Conservation (phyloP, 2,888 invertebrate genomes). For the Epsilonema sp. region DNA sequence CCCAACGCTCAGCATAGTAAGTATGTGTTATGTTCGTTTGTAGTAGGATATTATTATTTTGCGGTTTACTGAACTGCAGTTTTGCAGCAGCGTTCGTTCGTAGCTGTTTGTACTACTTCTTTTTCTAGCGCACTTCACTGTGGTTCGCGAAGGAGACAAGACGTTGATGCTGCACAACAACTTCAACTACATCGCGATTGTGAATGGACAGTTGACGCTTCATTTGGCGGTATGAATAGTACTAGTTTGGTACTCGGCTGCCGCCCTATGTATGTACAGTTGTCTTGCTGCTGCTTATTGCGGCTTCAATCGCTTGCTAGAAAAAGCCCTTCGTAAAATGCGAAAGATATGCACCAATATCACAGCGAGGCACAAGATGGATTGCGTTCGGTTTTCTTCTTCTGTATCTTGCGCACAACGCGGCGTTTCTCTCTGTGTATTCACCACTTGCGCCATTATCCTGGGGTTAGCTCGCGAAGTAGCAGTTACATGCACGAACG, state of each 20-base stretch:
- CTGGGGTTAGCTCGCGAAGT: too few relatives aligned
- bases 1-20: slow-evolving; percentile 9
- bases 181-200: slow-evolving; percentile 27
- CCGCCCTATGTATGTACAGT: too few relatives aligned
- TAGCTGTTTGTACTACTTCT: slow-evolving; percentile 10
- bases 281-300: not conserved
- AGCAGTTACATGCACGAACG: too few relatives aligned
- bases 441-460: too few relatives aligned
- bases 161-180: slow-evolving; percentile 29
- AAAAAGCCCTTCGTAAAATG: not conserved
- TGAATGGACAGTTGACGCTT: slow-evolving; percentile 20
- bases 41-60: not conserved
- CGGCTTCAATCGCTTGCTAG: not conserved
- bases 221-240: slow-evolving; percentile 19
- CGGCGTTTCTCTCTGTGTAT: not conserved
- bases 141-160: slow-evolving; percentile 27
- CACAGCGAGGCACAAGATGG: too few relatives aligned
- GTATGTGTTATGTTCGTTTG: not conserved
- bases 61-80: not conserved
- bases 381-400: too few relatives aligned
- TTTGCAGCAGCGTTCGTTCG: not conserved
- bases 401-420: not conserved
- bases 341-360: too few relatives aligned
- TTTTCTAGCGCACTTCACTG: slow-evolving; percentile 27
- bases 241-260: not conserved